Evolutionary conservation across 2,113 vertebrate species (phyloP), one percentile per base, ranked within the genome.

Genomic region (Pterocles orientalis): DNA sequence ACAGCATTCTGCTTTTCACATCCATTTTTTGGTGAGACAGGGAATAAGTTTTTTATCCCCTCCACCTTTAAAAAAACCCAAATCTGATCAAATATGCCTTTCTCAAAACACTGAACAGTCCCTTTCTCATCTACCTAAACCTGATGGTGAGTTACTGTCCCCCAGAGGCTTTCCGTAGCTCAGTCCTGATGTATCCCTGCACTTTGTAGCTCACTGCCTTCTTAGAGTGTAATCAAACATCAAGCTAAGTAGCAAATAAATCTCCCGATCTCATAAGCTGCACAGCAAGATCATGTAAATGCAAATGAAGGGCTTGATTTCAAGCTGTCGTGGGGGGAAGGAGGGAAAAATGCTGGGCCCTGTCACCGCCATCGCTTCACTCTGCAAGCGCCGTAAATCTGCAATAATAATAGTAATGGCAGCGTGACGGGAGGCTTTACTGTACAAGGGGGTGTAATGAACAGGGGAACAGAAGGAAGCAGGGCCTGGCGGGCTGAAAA

Each of bases 201-300:
- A 94, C 97, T 96, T 95, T 95, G 93, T 97, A 47, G 95, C 97
- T 97, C 95, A 90, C 96, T 93, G 97, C 97, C 96, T 97, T 98
- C 97, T 97, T 98, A 54, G 95, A 97, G 98, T 98, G 98, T 98
- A 98, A 99, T 99, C 98, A 99, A 99, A 99, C 98, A 98, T 98
- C 97, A 97, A 96, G 97, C 98, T 98, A 98, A 98, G 98, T 98
- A 98, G 98, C 98, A 98, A 98, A 99, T 99, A 99, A 99, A 99
- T 99, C 98, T 99, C 98, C 96, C 96, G 91, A 97, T 98, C 98
- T 98, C 98, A 97, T 97, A 96, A 98, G 98, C 98, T 97, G 98
- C 98, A 98, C 99, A 99, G 99, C 98, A 83, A 99, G 99, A 99
- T 99, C 98, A 98, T 99, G 99, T 99, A 98, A 98, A 99, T 99